These are phyloP conservation scores for Drosophila parabipectinata DNA, from an alignment of 1,140 invertebrate genomes.

Conservation along the genomic window DNA sequence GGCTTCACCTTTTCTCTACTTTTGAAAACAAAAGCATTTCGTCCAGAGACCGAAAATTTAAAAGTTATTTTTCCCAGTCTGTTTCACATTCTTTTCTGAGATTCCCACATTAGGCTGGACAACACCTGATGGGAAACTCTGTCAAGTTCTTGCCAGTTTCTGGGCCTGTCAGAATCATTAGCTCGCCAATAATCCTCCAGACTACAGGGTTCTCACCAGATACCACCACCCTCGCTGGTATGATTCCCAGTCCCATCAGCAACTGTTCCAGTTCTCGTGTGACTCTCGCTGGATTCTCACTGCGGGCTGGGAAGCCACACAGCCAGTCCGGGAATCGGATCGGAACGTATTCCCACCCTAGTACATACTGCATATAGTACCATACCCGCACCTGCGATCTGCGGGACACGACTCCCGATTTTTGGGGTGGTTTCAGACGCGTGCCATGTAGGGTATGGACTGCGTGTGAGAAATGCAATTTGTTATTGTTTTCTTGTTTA, in stretches of 20 bases:
- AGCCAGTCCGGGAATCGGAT: conserved; percentile 35
- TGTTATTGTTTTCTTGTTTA: conserved; percentile 69
- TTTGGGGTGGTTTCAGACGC: conserved; percentile 59
- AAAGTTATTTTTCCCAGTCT: conserved; percentile 18
- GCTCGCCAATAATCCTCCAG: conserved; percentile 38
- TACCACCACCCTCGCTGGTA: conserved; percentile 53
- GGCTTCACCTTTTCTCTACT: background rate
- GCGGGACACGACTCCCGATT: conserved; percentile 2
- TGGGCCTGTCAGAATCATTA: conserved; percentile 51
- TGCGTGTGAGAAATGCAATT: conserved; percentile 64
- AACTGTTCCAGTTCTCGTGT: conserved; percentile 73
- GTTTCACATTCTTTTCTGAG: conserved; percentile 9
- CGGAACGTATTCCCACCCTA: conserved; percentile 23
- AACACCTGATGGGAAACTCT: conserved; percentile 23
- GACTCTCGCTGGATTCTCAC: conserved; percentile 53
- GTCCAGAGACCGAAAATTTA: conserved; percentile 15
- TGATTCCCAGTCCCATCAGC: conserved; percentile 26
- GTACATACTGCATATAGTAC: conserved; percentile 2
- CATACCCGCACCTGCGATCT: conserved; percentile 54
- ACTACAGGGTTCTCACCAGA: conserved; percentile 20
- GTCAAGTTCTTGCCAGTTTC: conserved; percentile 4
- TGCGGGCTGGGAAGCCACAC: conserved; percentile 55
- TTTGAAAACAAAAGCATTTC: conserved; percentile 15
- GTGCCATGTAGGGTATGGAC: conserved; percentile 32
- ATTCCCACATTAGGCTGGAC: conserved; percentile 36